phyloP scores from a whole-genome alignment of 2,797 vertebrate genomes.

The Cryptoblepharus egeriae region DNA sequence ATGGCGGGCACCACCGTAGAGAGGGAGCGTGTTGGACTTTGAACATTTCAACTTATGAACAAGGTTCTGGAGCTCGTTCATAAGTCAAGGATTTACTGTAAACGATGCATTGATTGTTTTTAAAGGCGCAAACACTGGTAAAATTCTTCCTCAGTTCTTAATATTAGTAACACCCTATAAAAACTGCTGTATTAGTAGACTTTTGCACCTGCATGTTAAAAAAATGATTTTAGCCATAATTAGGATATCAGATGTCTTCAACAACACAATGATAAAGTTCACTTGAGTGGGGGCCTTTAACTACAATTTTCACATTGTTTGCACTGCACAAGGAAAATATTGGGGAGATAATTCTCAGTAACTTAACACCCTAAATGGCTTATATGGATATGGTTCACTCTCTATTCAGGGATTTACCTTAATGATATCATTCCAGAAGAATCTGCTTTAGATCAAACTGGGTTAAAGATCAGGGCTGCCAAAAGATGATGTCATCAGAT shows the following conservation, averaged over 20 bases:
- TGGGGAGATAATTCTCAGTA: conserved; percentile 76
- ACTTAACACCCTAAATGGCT: conserved; percentile 73
- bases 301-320: conserved; percentile 56
- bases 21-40: too few relatives aligned
- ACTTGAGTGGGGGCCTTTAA: conserved; percentile 40
- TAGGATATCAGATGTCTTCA: conserved; percentile 25
- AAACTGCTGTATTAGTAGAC: neutral
- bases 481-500: conserved; percentile 81
- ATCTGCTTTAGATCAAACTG: conserved; percentile 84
- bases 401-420: conserved; percentile 79
- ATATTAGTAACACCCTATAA: neutral
- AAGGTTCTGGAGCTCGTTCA: too few relatives aligned
- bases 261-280: conserved; percentile 34
- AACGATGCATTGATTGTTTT: neutral
- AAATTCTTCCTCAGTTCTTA: neutral
- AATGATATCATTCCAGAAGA: conserved; percentile 79
- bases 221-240: conserved; percentile 41
- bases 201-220: conserved; percentile 13
- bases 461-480: conserved; percentile 83
- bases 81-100: too few relatives aligned
- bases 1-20: too few relatives aligned
- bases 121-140: neutral
- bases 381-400: conserved; percentile 66
- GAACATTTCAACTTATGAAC: too few relatives aligned
- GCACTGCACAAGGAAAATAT: conserved; percentile 56